A percentile compares a stretch with the other conserved stretches of the same genome.
phyloP scores from a whole-genome alignment of 1,140 invertebrate genomes.

The Formica selysi region DNA sequence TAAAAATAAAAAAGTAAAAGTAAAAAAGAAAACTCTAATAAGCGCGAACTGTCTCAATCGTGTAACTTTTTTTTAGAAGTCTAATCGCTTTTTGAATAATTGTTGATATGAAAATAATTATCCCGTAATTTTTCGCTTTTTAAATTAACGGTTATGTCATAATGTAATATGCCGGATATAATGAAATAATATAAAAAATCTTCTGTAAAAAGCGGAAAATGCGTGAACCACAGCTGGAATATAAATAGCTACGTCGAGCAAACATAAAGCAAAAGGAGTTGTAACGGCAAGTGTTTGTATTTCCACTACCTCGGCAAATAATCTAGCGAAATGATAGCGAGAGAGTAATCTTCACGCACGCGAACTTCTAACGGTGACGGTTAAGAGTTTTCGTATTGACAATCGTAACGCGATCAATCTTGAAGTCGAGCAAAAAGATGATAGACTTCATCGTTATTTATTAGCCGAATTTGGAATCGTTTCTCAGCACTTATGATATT shows the following conservation, averaged over 20 bases:
- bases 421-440: conserved; percentile 3
- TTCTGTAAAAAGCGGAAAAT: conserved; percentile 5
- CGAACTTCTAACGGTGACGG: conserved; percentile 67
- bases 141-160: conserved; percentile 16
- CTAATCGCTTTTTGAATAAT: conserved; percentile 13
- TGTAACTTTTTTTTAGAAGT: background rate
- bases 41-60: conserved; percentile 29
- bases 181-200: background rate
- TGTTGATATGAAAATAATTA: conserved; percentile 3
- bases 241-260: background rate
- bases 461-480: conserved; percentile 44
- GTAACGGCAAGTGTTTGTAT: conserved; percentile 31
- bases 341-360: conserved; percentile 57
- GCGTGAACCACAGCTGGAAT: background rate
- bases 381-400: conserved; percentile 2
- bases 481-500: conserved; percentile 30
- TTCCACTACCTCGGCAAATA: conserved; percentile 28
- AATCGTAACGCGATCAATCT: conserved; percentile 28
- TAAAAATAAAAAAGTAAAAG: no score
- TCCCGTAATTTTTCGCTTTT: background rate
- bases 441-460: conserved; percentile 5
- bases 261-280: conserved; percentile 22
- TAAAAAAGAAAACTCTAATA: background rate
- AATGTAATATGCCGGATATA: background rate
- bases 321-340: conserved; percentile 37